Percentiles rank a stretch among this genome's conserved stretches.
phyloP scores from a whole-genome alignment of 2,113 vertebrate species.

The Nannospalax galili region DNA sequence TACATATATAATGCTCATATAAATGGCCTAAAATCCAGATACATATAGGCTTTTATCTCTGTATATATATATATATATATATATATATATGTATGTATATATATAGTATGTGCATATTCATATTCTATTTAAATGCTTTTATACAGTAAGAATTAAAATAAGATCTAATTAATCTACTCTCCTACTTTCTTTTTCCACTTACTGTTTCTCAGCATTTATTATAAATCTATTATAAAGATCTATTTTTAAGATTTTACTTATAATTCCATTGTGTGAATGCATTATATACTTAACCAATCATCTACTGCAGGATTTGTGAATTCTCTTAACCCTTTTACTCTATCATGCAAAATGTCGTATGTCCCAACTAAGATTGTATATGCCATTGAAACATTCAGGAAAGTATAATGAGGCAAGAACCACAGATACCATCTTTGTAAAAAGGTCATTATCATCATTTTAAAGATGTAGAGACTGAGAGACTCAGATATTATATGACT shows the following conservation, averaged over 20 bases:
- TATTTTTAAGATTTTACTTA: slow-evolving; percentile 3
- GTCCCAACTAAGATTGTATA: neutral
- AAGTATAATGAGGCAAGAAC: neutral
- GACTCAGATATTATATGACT: neutral
- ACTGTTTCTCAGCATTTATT: neutral
- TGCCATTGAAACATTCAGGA: neutral
- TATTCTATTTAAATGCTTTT: neutral
- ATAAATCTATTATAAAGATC: neutral
- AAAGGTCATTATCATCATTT: neutral
- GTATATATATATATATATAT: neutral
- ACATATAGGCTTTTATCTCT: neutral
- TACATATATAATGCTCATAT: neutral
- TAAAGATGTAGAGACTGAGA: neutral
- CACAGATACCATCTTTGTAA: neutral
- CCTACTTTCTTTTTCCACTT: neutral
- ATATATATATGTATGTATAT: neutral
- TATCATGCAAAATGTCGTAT: neutral
- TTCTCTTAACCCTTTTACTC: slow-evolving; percentile 3
- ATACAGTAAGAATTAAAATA: slow-evolving; percentile 43
- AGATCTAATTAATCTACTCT: slow-evolving; percentile 17
- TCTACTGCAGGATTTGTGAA: neutral
- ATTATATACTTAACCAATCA: neutral
- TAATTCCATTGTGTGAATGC: neutral
- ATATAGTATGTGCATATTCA: neutral
- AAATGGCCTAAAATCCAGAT: neutral